Conservation (phyloP, 2,797 vertebrate species). For the Pseudomugil tenellus region DNA sequence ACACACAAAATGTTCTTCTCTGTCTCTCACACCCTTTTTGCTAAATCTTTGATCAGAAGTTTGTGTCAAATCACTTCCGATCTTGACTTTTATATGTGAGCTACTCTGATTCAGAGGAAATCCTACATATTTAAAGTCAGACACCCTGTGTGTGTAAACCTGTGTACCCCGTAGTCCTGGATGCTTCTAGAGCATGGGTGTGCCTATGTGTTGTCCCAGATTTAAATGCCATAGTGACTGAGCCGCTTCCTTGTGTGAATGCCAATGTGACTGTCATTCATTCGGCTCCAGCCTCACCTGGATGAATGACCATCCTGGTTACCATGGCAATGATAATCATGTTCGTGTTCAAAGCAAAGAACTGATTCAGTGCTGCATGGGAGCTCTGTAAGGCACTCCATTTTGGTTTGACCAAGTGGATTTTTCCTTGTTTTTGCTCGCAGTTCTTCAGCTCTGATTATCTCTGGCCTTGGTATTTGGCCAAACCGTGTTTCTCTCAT, state of each 20-base stretch:
- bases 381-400: constrained; percentile 64
- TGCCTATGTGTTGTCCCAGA: constrained; percentile 65
- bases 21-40: constrained; percentile 30
- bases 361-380: constrained; percentile 73
- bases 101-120: constrained; percentile 28
- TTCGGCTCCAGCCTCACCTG: constrained; percentile 69
- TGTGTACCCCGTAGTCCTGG: constrained; percentile 36
- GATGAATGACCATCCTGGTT: constrained; percentile 82
- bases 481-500: neutral
- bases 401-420: constrained; percentile 61
- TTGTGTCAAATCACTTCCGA: constrained; percentile 31
- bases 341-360: constrained; percentile 51
- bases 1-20: constrained; percentile 35
- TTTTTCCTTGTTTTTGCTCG: constrained; percentile 69
- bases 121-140: constrained; percentile 42
- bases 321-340: constrained; percentile 57
- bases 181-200: constrained; percentile 61
- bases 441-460: constrained; percentile 41
- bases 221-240: constrained; percentile 52
- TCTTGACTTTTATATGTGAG: constrained; percentile 41
- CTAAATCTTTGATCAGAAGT: constrained; percentile 44
- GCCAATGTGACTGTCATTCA: constrained; percentile 80
- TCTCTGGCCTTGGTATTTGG: constrained; percentile 11
- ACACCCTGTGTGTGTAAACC: constrained; percentile 32
- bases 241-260: constrained; percentile 62